These are phyloP conservation scores for Platygyra sinensis DNA, from an alignment of 64 coral and sea anemone genomes.

Conservation along the genomic window DNA sequence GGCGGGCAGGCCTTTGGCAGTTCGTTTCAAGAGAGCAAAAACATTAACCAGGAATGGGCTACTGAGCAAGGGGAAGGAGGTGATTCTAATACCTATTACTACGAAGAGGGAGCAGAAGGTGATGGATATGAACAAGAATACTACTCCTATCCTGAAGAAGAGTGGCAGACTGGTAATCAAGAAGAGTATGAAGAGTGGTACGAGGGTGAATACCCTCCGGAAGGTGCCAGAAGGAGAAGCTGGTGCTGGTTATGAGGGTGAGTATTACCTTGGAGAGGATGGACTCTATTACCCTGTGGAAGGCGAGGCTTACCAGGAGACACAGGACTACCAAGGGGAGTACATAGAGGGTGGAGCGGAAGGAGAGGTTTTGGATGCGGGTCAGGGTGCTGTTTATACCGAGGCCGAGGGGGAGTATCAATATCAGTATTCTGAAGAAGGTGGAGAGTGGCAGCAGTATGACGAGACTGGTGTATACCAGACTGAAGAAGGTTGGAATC, in stretches of 20 bases:
- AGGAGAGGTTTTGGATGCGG: neutral
- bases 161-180: neutral
- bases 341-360: constrained; percentile 8
- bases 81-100: constrained; percentile 24
- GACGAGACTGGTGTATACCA: constrained; percentile 6
- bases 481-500: constrained; percentile 9
- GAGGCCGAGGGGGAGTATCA: constrained; percentile 15
- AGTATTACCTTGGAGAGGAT: constrained; percentile 44
- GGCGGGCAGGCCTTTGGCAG: neutral
- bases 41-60: constrained; percentile 1
- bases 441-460: constrained; percentile 28
- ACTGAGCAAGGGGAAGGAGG: neutral
- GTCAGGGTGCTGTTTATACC: neutral
- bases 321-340: constrained; percentile 22
- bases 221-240: constrained; percentile 16
- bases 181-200: constrained; percentile 26
- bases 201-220: constrained; percentile 10
- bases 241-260: constrained; percentile 18
- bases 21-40: neutral
- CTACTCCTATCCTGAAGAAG: constrained; percentile 11
- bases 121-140: constrained; percentile 30
- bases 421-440: constrained; percentile 16
- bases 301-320: constrained; percentile 8
- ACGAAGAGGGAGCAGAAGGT: constrained; percentile 19
- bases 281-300: constrained; percentile 40